Evolutionary conservation across 2,888 invertebrate species (phyloP).

Genomic region (Tachystola acroxantha): DNA sequence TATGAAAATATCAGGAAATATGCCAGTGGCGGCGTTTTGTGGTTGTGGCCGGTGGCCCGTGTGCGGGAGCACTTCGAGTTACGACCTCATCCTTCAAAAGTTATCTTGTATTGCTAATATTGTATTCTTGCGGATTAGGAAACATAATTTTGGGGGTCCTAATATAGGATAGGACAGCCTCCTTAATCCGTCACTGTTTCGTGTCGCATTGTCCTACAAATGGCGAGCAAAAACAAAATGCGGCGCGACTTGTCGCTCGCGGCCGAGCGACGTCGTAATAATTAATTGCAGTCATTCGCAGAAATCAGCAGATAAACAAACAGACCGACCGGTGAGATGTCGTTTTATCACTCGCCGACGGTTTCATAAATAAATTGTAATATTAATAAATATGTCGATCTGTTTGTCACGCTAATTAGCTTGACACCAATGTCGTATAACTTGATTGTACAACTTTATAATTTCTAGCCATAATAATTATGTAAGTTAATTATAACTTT

Average conservation of each 20-base stretch:
- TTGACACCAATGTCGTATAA: constrained; percentile 31
- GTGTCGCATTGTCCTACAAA: constrained; percentile 69
- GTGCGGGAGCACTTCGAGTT: too few species aligned
- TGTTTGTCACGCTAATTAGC: constrained; percentile 38
- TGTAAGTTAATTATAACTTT: background rate
- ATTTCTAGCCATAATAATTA: background rate
- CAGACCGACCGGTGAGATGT: constrained; percentile 45
- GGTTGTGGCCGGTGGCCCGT: too few species aligned
- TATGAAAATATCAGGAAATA: too few species aligned
- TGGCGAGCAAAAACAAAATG: constrained; percentile 64
- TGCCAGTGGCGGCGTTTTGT: too few species aligned
- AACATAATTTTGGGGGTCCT: too few species aligned
- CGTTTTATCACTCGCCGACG: constrained; percentile 56
- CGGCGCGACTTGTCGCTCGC: constrained; percentile 25
- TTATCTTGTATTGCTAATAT: too few species aligned
- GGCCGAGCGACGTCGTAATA: constrained; percentile 46
- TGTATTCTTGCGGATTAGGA: too few species aligned
- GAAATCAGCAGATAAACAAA: constrained; percentile 59
- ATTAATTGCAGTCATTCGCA: constrained; percentile 69
- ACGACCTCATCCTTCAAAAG: too few species aligned
- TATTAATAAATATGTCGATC: constrained; percentile 39
- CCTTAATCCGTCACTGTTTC: too few species aligned
- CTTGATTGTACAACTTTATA: constrained; percentile 1
- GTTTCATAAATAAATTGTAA: constrained; percentile 54
- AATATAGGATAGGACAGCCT: too few species aligned